Percentiles rank a stretch among this genome's conserved stretches.
Evolutionary conservation across 2,888 invertebrate genomes (phyloP).

Genomic region (Biston stratarius): DNA sequence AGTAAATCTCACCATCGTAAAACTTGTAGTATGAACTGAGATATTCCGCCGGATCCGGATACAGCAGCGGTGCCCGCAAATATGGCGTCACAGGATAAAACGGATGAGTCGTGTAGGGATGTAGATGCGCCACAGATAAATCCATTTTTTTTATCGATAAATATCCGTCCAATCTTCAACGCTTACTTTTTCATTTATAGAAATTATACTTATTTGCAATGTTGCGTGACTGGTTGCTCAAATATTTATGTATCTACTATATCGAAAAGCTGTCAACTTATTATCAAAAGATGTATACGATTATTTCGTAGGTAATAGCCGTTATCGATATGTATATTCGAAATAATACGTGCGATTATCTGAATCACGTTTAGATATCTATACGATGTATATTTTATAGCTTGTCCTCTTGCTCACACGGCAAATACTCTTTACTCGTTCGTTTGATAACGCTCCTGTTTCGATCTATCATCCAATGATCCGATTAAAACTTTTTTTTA

Average conservation of each 20-base stretch:
- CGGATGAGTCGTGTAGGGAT: slow-evolving; percentile 57
- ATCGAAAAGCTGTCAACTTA: slow-evolving; percentile 26
- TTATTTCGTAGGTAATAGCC: slow-evolving; percentile 32
- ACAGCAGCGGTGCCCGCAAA: slow-evolving; percentile 62
- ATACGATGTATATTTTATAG: slow-evolving; percentile 4
- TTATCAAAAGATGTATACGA: slow-evolving; percentile 36
- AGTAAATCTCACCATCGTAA: slow-evolving; percentile 73
- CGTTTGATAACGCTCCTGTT: slow-evolving; percentile 13
- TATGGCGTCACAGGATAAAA: slow-evolving; percentile 69
- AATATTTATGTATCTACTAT: slow-evolving; percentile 34
- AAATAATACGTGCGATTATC: slow-evolving; percentile 31
- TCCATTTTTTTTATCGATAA: slow-evolving; percentile 65
- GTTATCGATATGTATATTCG: slow-evolving; percentile 25
- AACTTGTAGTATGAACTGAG: slow-evolving; percentile 67
- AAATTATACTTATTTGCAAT: slow-evolving; percentile 35
- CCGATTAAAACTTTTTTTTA: slow-evolving; percentile 2
- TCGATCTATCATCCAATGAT: slow-evolving; percentile 21
- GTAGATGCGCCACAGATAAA: slow-evolving; percentile 59
- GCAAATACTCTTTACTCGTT: slow-evolving; percentile 11
- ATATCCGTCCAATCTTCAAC: slow-evolving; percentile 57
- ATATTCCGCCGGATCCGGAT: slow-evolving; percentile 69
- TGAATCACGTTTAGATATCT: slow-evolving; percentile 27
- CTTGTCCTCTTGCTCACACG: slow-evolving; percentile 24
- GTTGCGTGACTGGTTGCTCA: slow-evolving; percentile 37
- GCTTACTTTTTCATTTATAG: slow-evolving; percentile 20